These are phyloP conservation scores for Ochotona curzoniae DNA, from an alignment of 2,113 vertebrate genomes.

Conservation along the genomic window DNA sequence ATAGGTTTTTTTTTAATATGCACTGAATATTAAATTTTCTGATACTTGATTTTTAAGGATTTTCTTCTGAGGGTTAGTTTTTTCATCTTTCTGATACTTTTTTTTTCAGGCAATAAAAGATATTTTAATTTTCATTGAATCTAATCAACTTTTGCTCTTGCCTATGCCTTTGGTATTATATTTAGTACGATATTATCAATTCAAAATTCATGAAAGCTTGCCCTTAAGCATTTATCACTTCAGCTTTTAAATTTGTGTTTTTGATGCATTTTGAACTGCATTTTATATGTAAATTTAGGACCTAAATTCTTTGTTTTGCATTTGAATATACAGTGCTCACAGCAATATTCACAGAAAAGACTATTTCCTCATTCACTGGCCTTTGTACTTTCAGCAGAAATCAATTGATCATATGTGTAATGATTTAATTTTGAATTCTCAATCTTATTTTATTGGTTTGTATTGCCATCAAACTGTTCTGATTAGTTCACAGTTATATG, in stretches of 20 bases:
- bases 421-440: background rate
- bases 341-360: background rate
- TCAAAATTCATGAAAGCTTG: background rate
- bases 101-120: too few relatives aligned
- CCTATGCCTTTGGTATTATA: background rate
- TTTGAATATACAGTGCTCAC: background rate
- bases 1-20: too few relatives aligned
- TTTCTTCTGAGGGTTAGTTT: too few relatives aligned
- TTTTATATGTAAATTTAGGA: background rate
- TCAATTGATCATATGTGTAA: background rate
- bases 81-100: too few relatives aligned
- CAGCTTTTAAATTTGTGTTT: background rate
- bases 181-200: background rate
- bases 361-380: background rate
- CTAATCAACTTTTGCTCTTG: background rate
- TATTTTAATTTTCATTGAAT: background rate
- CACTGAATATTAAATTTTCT: too few relatives aligned
- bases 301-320: background rate
- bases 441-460: background rate
- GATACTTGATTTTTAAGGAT: too few relatives aligned
- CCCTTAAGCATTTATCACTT: background rate
- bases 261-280: background rate
- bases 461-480: background rate
- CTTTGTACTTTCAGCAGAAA: background rate
- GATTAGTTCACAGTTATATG: background rate